Conservation (phyloP, 1,140 invertebrate genomes). For the Neotoxoptera formosana region DNA sequence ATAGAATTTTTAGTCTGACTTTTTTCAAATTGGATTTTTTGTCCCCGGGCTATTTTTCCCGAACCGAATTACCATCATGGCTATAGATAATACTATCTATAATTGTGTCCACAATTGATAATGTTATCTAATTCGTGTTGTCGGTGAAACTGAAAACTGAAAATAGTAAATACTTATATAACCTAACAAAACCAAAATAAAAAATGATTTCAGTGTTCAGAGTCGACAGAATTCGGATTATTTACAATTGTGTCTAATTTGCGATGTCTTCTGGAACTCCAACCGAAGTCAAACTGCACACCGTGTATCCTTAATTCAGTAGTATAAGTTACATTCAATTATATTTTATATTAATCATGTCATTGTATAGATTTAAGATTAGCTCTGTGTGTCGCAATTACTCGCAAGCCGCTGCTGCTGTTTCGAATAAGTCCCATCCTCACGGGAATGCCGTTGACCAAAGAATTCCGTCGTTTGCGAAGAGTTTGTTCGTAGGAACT, state of each 20-base stretch:
- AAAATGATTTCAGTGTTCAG: background rate
- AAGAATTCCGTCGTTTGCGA: constrained; percentile 14
- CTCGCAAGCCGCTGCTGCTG: background rate
- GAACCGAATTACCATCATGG: no score
- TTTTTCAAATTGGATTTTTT: no score
- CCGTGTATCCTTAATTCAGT: constrained; percentile 53
- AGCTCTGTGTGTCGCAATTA: background rate
- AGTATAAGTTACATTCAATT: background rate
- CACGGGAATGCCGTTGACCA: no score
- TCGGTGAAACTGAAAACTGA: no score
- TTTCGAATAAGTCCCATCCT: background rate
- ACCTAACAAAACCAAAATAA: background rate
- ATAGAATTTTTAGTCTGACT: no score
- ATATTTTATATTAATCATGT: constrained; percentile 20
- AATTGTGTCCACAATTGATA: no score
- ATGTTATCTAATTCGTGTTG: background rate
- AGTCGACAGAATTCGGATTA: background rate
- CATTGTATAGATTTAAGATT: constrained; percentile 12
- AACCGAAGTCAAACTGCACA: background rate
- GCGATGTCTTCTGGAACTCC: constrained; percentile 12
- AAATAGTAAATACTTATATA: background rate
- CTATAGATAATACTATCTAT: background rate
- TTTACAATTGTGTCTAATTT: background rate
- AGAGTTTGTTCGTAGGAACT: constrained; percentile 40
- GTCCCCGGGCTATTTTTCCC: no score